Conservation (phyloP, 2,888 invertebrate genomes). For the Trachelus tabidus region DNA sequence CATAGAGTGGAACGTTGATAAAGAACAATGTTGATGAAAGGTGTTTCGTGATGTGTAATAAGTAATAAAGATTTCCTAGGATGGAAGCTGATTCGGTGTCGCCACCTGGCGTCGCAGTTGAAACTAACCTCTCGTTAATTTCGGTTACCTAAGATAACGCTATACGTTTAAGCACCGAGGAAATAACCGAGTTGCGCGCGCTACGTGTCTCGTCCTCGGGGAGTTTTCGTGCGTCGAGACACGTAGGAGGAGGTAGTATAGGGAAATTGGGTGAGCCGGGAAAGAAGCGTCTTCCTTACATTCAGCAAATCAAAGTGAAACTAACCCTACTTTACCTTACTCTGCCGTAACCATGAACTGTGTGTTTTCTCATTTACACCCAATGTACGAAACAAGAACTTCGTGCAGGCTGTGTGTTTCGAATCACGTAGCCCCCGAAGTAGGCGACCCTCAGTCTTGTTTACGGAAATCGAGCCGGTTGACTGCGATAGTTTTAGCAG, state of each 20-base stretch:
- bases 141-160: neutral
- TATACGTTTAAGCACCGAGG: neutral
- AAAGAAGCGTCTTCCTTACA: neutral
- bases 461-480: neutral
- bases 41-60: neutral
- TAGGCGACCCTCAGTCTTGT: conserved; percentile 3
- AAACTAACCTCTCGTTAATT: neutral
- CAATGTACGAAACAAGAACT: neutral
- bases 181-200: neutral
- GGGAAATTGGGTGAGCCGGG: neutral
- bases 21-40: neutral
- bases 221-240: neutral
- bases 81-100: neutral
- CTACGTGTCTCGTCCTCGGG: neutral
- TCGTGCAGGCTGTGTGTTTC: conserved; percentile 2
- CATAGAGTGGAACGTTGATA: neutral
- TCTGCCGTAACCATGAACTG: neutral
- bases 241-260: neutral
- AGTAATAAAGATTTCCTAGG: neutral
- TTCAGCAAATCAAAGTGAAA: neutral
- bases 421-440: conserved; percentile 15
- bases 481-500: neutral
- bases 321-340: neutral
- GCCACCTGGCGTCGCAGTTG: neutral
- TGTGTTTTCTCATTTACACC: neutral